These are phyloP conservation scores for Acrobasis repandana DNA, from an alignment of 2,888 invertebrate species.

Conservation along the genomic window DNA sequence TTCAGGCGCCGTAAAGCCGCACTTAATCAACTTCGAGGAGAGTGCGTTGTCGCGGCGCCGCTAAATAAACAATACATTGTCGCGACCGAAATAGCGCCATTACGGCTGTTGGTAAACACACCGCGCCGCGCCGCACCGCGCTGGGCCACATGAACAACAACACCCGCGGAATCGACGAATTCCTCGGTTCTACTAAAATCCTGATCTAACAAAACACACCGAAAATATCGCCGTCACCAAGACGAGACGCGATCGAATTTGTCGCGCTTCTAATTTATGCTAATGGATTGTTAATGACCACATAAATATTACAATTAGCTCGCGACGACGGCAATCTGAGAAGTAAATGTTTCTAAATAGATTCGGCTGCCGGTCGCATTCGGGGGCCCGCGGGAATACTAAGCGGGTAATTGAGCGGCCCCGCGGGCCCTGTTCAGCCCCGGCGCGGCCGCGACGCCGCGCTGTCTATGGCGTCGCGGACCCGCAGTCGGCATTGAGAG, in stretches of 20 bases:
- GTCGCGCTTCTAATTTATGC: slow-evolving; percentile 69
- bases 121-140: slow-evolving; percentile 41
- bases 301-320: slow-evolving; percentile 58
- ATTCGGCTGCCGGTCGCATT: background rate
- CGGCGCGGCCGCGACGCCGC: background rate
- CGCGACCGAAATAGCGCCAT: slow-evolving; percentile 63
- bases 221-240: slow-evolving; percentile 38
- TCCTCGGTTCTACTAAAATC: slow-evolving; percentile 48
- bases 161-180: slow-evolving; percentile 41
- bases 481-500: slow-evolving; percentile 37
- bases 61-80: slow-evolving; percentile 49
- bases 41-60: slow-evolving; percentile 30
- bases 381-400: slow-evolving; percentile 38
- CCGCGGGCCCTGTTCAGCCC: background rate
- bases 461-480: slow-evolving; percentile 27
- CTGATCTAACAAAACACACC: slow-evolving; percentile 54
- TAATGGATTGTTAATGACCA: slow-evolving; percentile 68
- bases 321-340: slow-evolving; percentile 2
- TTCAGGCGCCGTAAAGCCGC: slow-evolving; percentile 41
- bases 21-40: slow-evolving; percentile 48
- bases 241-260: slow-evolving; percentile 52
- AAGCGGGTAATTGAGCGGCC: slow-evolving; percentile 40
- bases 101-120: slow-evolving; percentile 70
- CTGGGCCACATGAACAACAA: slow-evolving; percentile 37
- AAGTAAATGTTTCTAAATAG: slow-evolving; percentile 3